Conservation (phyloP, 2,888 invertebrate genomes). For the Melieria picta region DNA sequence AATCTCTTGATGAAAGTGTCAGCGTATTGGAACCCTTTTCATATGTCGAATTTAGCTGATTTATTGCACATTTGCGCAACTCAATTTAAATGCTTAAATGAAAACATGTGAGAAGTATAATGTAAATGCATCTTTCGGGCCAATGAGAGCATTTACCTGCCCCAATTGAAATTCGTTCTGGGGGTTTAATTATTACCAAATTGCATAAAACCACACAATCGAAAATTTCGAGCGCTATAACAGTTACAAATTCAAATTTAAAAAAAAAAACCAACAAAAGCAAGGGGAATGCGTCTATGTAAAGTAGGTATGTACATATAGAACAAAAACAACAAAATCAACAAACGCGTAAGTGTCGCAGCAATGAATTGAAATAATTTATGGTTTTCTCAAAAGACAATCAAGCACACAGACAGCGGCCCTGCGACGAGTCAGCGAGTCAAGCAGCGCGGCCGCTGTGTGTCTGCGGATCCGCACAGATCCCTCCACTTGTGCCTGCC, state of each 20-base stretch:
- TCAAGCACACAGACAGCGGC: slow-evolving; percentile 25
- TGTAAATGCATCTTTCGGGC: slow-evolving; percentile 13
- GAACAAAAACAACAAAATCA: slow-evolving; percentile 12
- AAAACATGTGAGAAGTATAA: slow-evolving; percentile 14
- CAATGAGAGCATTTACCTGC: slow-evolving; percentile 27
- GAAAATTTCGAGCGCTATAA: slow-evolving; percentile 6
- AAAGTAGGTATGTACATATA: background rate
- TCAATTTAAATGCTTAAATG: slow-evolving; percentile 9
- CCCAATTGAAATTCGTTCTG: slow-evolving; percentile 51
- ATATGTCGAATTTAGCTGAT: slow-evolving; percentile 59
- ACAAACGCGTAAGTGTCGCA: slow-evolving; percentile 53
- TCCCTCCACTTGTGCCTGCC: no score
- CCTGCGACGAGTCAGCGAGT: slow-evolving; percentile 11
- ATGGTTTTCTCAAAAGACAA: slow-evolving; percentile 58
- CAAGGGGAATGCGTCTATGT: background rate
- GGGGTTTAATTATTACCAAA: slow-evolving; percentile 53
- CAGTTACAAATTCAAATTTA: no score
- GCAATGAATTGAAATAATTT: slow-evolving; percentile 58
- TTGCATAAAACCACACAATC: slow-evolving; percentile 23
- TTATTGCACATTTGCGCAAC: slow-evolving; percentile 55
- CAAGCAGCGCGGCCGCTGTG: slow-evolving; percentile 20
- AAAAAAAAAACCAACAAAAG: slow-evolving; percentile 24
- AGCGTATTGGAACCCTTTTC: slow-evolving; percentile 54
- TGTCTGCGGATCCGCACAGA: slow-evolving; percentile 13
- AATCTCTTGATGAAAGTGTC: background rate